Evolutionary conservation across 2,888 invertebrate species (phyloP), one percentile per base, ranked within the genome.

Genomic region (Smittia sp.): DNA sequence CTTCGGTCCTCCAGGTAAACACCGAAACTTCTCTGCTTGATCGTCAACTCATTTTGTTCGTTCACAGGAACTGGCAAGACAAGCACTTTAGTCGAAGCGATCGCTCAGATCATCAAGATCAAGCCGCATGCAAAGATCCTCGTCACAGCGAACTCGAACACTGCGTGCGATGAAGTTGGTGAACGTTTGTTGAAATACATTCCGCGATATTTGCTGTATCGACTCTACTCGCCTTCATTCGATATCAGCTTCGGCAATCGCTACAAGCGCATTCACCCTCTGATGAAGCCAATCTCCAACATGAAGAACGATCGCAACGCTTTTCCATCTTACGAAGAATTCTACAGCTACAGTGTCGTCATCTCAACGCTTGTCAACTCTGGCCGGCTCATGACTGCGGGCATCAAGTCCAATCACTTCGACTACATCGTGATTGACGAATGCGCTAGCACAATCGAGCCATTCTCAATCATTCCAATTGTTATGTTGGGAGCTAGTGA

Each of bases 1-100:
- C 58, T 94, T 90, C 81, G 95, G 95, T 1, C 95, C 95, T 46
- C 94, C 69, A 15, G n/a, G n/a, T n/a, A n/a, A n/a, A n/a, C n/a
- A n/a, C n/a, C n/a, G n/a, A n/a, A n/a, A n/a, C n/a, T n/a, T n/a
- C n/a, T n/a, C n/a, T n/a, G n/a, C n/a, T n/a, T n/a, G n/a, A n/a
- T n/a, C n/a, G n/a, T n/a, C n/a, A n/a, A n/a, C n/a, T n/a, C n/a
- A n/a, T n/a, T n/a, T n/a, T n/a, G n/a, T n/a, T n/a, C n/a, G n/a
- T n/a, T n/a, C n/a, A n/a, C n/a, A n/a, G 67, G 67, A 25, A 67
- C 67, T 4, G 67, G 67, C 2, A 67, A 67, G 81, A 91, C 91
- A 0, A 84, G 88, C 1, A 90, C 91, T 0, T 77, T 91, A 6
- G 88, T 90, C 1, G 91, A 92, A 80, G 83, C 88, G 4, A 86